Evolutionary conservation across 2,888 invertebrate species (phyloP).

Genomic region (Eristalinus aeneus): DNA sequence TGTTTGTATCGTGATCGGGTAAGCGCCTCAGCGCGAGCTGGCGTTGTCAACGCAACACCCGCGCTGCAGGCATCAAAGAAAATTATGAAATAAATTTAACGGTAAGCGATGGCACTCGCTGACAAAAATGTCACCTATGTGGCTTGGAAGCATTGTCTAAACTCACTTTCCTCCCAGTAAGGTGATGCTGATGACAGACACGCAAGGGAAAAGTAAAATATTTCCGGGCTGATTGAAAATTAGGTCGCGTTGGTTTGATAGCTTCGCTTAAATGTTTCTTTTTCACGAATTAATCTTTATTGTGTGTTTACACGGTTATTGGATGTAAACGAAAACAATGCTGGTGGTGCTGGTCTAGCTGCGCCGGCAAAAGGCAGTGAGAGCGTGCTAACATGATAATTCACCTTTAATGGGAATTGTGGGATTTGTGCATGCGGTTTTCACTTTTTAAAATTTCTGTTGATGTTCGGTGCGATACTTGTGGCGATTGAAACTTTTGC

Average conservation of each 20-base stretch:
- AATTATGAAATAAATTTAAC: slow-evolving; percentile 42
- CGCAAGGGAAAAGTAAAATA: slow-evolving; percentile 47
- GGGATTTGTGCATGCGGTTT: slow-evolving; percentile 34
- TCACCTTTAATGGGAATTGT: slow-evolving; percentile 30
- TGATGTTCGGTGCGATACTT: background rate
- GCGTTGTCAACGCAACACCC: background rate
- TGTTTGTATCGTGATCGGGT: slow-evolving; percentile 34
- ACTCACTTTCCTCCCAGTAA: slow-evolving; percentile 3
- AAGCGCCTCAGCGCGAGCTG: slow-evolving; percentile 39
- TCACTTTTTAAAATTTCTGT: slow-evolving; percentile 39
- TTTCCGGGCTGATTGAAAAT: slow-evolving; percentile 66
- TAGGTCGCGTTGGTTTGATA: slow-evolving; percentile 36
- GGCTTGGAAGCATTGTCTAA: no score
- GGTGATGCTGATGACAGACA: background rate
- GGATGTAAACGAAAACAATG: slow-evolving; percentile 13
- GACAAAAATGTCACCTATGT: background rate
- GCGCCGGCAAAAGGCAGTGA: slow-evolving; percentile 3
- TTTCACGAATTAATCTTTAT: slow-evolving; percentile 34
- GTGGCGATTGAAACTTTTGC: background rate
- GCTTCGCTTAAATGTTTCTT: background rate
- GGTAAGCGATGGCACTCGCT: slow-evolving; percentile 10
- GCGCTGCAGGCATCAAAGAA: background rate
- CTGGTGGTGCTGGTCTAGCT: background rate
- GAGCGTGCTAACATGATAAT: slow-evolving; percentile 40
- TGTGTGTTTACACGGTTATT: slow-evolving; percentile 35